phyloP scores from a whole-genome alignment of 1,140 invertebrate genomes.

The Maconellicoccus hirsutus region DNA sequence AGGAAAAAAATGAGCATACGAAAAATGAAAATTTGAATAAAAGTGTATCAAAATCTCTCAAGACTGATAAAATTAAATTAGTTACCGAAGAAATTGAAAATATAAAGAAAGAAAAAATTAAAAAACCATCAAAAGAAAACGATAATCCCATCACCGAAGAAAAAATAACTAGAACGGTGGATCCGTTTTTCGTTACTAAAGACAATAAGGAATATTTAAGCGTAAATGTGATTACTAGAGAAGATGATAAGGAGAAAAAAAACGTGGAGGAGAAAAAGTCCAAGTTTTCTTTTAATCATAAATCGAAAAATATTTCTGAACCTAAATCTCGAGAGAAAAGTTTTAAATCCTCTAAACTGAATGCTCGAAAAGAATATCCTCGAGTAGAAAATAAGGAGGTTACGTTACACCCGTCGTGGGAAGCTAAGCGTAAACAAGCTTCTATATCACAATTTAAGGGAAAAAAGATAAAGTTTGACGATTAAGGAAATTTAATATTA shows the following conservation, averaged over 20 bases:
- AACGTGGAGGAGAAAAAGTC: background rate
- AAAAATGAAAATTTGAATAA: too few species aligned
- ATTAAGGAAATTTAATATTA: background rate
- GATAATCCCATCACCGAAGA: background rate
- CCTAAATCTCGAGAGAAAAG: background rate
- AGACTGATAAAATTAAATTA: background rate
- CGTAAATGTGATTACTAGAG: constrained; percentile 38
- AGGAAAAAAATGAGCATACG: too few species aligned
- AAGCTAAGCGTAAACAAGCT: constrained; percentile 42
- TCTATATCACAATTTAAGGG: constrained; percentile 38
- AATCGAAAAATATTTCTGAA: background rate
- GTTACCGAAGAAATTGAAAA: background rate
- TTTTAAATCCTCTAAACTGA: background rate
- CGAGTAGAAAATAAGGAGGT: background rate
- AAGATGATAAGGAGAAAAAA: constrained; percentile 11
- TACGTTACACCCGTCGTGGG: constrained; percentile 45
- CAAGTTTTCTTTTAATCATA: background rate
- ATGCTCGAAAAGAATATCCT: background rate
- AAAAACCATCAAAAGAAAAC: background rate
- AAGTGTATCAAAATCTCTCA: too few species aligned
- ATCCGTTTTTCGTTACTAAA: constrained; percentile 46
- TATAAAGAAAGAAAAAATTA: background rate
- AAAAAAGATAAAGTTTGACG: constrained; percentile 39
- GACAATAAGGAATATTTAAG: constrained; percentile 43
- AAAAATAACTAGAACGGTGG: constrained; percentile 32